Conservation (phyloP, 92 coral and sea anemone species). For the Phenganax stokvisi region DNA sequence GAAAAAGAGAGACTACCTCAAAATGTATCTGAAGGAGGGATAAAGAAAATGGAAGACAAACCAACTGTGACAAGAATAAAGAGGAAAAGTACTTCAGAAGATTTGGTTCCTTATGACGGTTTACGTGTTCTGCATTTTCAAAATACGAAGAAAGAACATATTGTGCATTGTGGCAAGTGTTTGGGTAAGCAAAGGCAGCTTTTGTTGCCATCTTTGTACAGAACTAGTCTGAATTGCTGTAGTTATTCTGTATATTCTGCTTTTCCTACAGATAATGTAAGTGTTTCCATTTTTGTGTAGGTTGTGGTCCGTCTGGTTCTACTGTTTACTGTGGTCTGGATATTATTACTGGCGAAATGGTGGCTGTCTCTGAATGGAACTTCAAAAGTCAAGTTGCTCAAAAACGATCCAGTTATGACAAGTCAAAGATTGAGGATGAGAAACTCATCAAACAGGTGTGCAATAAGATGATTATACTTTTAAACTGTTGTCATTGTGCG, state of each 20-base stretch:
- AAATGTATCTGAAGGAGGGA: conserved; percentile 34
- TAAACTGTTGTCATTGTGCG: background rate
- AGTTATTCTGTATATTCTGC: background rate
- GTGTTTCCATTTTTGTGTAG: conserved; percentile 27
- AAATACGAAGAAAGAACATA: conserved; percentile 59
- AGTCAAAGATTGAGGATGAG: conserved; percentile 52
- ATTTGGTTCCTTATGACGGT: conserved; percentile 57
- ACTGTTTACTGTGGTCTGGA: conserved; percentile 76
- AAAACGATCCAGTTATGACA: conserved; percentile 43
- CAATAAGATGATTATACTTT: background rate
- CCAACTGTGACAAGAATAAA: conserved; percentile 33
- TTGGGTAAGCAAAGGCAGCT: conserved; percentile 52
- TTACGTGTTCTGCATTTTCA: conserved; percentile 59
- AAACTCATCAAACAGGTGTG: conserved; percentile 60
- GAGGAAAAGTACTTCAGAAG: conserved; percentile 66
- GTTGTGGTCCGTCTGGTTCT: conserved; percentile 83
- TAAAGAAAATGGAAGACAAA: conserved; percentile 49
- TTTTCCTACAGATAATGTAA: background rate
- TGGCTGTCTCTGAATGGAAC: conserved; percentile 78
- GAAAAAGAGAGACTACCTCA: conserved; percentile 38
- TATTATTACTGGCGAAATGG: conserved; percentile 72
- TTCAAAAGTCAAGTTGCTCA: conserved; percentile 30
- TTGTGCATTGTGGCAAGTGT: conserved; percentile 87
- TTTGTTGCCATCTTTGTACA: too few species aligned
- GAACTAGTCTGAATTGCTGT: background rate